Base-by-base conservation (phyloP, 2,797 vertebrate species). In the Tenualosa ilisha region DNA sequence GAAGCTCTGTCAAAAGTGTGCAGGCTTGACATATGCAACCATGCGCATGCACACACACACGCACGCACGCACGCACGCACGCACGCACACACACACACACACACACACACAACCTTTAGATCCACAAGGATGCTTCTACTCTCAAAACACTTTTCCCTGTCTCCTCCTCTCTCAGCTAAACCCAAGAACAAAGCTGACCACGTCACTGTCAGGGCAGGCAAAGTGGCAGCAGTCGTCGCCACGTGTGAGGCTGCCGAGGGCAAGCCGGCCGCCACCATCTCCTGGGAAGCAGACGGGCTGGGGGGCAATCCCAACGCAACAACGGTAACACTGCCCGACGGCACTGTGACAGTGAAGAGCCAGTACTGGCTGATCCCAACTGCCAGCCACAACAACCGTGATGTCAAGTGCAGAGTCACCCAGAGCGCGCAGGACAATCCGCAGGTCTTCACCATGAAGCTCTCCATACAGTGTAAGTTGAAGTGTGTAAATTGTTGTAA, bases 381-480 rank as follows among this genome's bases (percentile, higher is more conserved):
- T 3, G 82, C 93, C 0, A 87, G 72, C 0, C 95, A 93, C 1
- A 89, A 97, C 4, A 94, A 93, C 20, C 85, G 87, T 43, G 93
- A 93, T 22, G 75, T 97, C 86, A 95, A 90, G 72, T 98, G 97
- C 86, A 82, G 91, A 72, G 92, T 97, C 0, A 93, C 93, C 22
- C 96, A 97, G 2, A 93, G 92, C 82, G 94, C 94, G 0, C 94
- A 94, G 65, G 84, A 88, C 0, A 91, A 88, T 26, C 91, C 94
- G 0, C 89, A 86, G 85, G 63, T 85, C 22, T 84, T 94, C 26
- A 79, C 91, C 0, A 86, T 97, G 84, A 94, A 59, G 82, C 95
- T 97, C 2, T 95, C 95, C 0, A 94, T 98, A 72, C 94, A 95
- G 86, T 97, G 97, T 98, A 94, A 97, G 97, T 65, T 3, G n/a